Percentiles rank a stretch among this genome's conserved stretches.
Evolutionary conservation across 2,888 invertebrate genomes (phyloP).

Genomic region (Harpalus rubripes): DNA sequence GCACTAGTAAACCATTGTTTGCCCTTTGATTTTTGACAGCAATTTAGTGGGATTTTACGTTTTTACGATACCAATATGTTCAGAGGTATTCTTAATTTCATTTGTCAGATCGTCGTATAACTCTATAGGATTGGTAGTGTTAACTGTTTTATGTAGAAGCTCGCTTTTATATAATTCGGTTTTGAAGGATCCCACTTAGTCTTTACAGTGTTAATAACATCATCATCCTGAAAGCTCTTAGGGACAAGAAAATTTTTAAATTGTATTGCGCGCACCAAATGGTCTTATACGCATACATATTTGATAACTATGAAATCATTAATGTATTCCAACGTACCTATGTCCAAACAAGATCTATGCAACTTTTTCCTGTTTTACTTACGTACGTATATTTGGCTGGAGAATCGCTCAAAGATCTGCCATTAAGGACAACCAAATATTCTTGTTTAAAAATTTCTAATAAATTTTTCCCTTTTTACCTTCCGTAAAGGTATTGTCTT

Average conservation of each 20-base stretch:
- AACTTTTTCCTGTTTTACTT: slow-evolving; percentile 19
- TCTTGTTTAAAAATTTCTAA: slow-evolving; percentile 20
- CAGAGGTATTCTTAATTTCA: background rate
- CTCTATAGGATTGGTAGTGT: no score
- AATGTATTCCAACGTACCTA: background rate
- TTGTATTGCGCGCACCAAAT: background rate
- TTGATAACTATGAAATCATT: background rate
- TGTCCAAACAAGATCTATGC: slow-evolving; percentile 5
- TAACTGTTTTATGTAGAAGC: background rate
- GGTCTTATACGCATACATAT: background rate
- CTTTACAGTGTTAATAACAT: background rate
- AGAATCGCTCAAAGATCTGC: background rate
- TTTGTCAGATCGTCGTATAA: background rate
- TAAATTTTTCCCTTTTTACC: slow-evolving; percentile 10
- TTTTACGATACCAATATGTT: background rate
- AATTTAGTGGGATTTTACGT: slow-evolving; percentile 4
- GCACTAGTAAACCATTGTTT: no score
- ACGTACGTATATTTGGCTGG: slow-evolving; percentile 17
- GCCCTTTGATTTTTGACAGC: background rate
- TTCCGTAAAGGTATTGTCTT: no score
- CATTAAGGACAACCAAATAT: background rate
- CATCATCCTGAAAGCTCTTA: background rate
- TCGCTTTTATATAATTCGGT: slow-evolving; percentile 2
- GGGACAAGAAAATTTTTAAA: background rate
- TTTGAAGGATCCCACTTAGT: background rate